phyloP scores from a whole-genome alignment of 2,888 invertebrate species.

The Chymomyza amoena region DNA sequence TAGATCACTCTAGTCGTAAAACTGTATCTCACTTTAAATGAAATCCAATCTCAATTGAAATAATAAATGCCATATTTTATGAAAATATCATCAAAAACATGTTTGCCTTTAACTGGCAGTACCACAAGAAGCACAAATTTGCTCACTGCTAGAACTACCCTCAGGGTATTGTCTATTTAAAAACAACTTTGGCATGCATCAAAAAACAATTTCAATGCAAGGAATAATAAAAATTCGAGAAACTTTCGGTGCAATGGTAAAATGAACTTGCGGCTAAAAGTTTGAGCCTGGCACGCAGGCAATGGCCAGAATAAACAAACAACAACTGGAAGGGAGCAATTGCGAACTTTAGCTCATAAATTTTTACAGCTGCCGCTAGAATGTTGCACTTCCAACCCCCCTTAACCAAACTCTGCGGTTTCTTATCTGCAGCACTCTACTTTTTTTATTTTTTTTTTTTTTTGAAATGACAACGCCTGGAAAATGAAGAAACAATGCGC shows the following conservation, averaged over 20 bases:
- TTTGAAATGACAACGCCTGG: conserved; percentile 50
- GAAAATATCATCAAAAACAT: background rate
- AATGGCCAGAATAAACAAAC: background rate
- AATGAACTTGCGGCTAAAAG: conserved; percentile 40
- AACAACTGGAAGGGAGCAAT: conserved; percentile 27
- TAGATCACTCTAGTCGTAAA: background rate
- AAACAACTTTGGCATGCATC: conserved; percentile 37
- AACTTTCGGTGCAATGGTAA: background rate
- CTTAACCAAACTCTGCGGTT: background rate
- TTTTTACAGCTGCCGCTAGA: conserved; percentile 49
- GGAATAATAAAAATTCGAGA: background rate
- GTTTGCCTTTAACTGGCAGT: background rate
- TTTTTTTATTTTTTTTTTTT: background rate
- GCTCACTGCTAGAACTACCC: background rate
- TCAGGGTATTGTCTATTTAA: conserved; percentile 9
- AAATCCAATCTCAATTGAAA: background rate
- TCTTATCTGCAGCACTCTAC: background rate
- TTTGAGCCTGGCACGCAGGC: conserved; percentile 25
- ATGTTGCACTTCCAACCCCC: background rate
- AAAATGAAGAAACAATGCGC: conserved; percentile 67
- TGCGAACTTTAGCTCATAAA: conserved; percentile 48
- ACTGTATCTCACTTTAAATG: background rate
- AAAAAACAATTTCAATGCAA: conserved; percentile 41
- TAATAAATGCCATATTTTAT: background rate
- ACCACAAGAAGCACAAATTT: background rate